Evolutionary conservation across 2,113 vertebrate species (phyloP).

Genomic region (Sturnira hondurensis): DNA sequence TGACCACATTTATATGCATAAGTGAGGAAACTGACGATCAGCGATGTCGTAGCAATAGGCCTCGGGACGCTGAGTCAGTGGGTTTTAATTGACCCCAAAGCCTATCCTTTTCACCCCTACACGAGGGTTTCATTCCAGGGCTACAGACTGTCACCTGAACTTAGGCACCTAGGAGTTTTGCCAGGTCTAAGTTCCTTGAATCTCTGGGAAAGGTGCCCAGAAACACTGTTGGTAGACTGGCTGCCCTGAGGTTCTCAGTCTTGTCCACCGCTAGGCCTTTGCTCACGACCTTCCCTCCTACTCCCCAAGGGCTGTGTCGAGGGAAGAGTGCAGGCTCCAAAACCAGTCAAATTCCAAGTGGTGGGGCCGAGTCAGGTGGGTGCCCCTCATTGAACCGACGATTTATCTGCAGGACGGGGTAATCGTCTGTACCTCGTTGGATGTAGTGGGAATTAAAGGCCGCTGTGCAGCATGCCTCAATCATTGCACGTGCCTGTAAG

Average conservation of each 20-base stretch:
- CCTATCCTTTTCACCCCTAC: not conserved
- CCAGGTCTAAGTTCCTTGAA: not conserved
- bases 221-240: not conserved
- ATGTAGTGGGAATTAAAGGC: not conserved
- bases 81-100: not conserved
- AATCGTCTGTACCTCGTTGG: not conserved
- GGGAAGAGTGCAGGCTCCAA: not conserved
- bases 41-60: not conserved
- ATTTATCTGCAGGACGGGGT: not conserved
- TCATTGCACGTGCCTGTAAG: not conserved
- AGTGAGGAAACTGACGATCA: not conserved
- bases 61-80: not conserved
- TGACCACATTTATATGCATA: not conserved
- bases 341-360: not conserved
- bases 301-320: not conserved
- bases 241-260: not conserved
- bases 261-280: not conserved
- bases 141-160: not conserved
- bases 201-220: not conserved
- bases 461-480: not conserved
- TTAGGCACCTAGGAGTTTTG: not conserved
- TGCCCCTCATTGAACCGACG: not conserved
- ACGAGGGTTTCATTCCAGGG: not conserved
- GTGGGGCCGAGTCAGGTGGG: not conserved
- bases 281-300: not conserved